Base-by-base conservation (phyloP, 2,113 vertebrate genomes). In the Tupaia chinensis region DNA sequence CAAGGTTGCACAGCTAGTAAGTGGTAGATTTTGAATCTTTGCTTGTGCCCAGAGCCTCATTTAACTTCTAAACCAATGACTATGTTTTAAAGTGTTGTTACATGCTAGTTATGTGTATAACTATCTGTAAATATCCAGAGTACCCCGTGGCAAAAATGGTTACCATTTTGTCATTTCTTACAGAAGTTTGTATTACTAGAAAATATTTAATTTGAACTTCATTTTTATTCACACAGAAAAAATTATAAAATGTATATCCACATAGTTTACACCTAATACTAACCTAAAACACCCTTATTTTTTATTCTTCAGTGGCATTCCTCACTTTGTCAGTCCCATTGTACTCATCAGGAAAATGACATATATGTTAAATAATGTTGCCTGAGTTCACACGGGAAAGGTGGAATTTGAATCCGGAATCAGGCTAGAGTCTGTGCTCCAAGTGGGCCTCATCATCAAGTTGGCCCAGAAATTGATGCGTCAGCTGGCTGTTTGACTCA, bases 161-260 rank as follows among this genome's bases (percentile, higher is more conserved):
- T 56, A 91, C 68, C 34, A 83, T 68, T 89, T 92, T 87, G 9
- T 66, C 22, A 2, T 78, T 27, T 94, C 56, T 44, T 44, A 22
- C 7, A n/a, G 9, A 83, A 54, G 9, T 66, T 92, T 83, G 29
- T 72, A 1, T 70, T 66, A 32, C 9, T 23, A n/a, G 58, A 87
- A 79, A 58, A 19, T 87, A 44, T 22, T 27, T 87, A 63, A 69
- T 27, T 97, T 76, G 14, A 3, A 63, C 34, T 77, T 80, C 1
- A 53, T 74, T 94, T 92, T 80, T 54, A 54, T 92, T 54, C 81
- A 82, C 9, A 70, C 13, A 19, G 25, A 92, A 68, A 86, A 81
- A 92, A 32, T 16, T 69, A 22, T 29, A 72, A 81, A 73, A 44
- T 78, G 16, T 69, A 0, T 7, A n/a, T 65, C 22, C n/a, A 3